Evolutionary conservation across 92 coral and sea anemone species (phyloP), one percentile per base, ranked within the genome.

Genomic region (Parazoanthus swiftii): DNA sequence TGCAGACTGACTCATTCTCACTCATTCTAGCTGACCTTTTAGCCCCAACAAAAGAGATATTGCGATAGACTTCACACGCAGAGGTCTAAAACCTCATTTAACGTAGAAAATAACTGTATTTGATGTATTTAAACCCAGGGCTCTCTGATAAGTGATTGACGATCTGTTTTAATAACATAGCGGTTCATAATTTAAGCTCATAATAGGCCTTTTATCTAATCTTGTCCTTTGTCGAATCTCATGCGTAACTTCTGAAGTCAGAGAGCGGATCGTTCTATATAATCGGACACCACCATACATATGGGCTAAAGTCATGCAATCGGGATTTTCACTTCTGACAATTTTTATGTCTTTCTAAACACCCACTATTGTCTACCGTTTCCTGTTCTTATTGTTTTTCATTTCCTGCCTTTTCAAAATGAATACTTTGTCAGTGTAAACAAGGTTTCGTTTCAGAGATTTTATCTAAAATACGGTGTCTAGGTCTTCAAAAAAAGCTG

Each of bases 271-370:
- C 70, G 15, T 8, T 16, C n/a, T 8, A 63, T 63, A 63, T 63
- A 18, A 18, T 63, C 26, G 70, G 70, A 63, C 70, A 63, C 70
- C 70, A 63, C 70, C 25, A 63, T 0, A 63, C 6, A 21, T 13
- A 48, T 84, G 79, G 87, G 87, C 87, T 84, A 84, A 84, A 84
- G 87, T 84, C 87, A 84, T 84, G 87, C 87, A 84, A 84, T 46
- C 79, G 78, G 6, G 43, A 42, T 74, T 33, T 70, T 83, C 36
- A 25, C 26, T 20, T 16, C 75, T 26, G 21, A 16, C 82, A 48
- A 26, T 46, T 79, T 46, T 79, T 79, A 3, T 39, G 82, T 79
- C 67, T n/a, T 74, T 71, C 16, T 37, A 4, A 80, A 58, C 44
- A 33, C 85, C 46, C 79, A 29, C 78, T 84, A 84, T 84, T 84